Conservation (phyloP, 2,797 vertebrate species). For the Brotogeris chrysoptera region DNA sequence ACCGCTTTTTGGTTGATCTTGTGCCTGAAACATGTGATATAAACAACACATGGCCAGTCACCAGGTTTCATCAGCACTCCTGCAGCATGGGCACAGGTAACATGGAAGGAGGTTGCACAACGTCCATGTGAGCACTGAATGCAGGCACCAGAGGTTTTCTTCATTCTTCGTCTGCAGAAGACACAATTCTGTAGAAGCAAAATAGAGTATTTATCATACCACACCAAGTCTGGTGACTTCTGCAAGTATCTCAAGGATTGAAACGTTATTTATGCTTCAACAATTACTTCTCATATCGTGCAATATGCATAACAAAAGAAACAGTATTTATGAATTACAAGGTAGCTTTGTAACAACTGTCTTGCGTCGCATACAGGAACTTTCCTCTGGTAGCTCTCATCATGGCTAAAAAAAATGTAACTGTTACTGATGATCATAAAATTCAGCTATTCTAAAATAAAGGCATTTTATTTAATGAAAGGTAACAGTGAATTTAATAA, state of each 20-base stretch:
- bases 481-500: not conserved
- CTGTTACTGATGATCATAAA: not conserved
- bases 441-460: not conserved
- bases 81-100: constrained; percentile 94
- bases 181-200: constrained; percentile 77
- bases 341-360: not conserved
- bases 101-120: constrained; percentile 94
- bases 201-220: not conserved
- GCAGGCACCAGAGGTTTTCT: constrained; percentile 88
- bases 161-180: constrained; percentile 83
- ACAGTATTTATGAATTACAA: not conserved
- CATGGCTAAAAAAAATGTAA: not conserved
- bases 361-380: not conserved
- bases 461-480: not conserved
- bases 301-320: not conserved
- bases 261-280: not conserved
- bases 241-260: not conserved
- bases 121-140: constrained; percentile 94
- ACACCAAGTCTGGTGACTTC: not conserved
- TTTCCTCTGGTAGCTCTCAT: not conserved
- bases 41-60: constrained; percentile 95
- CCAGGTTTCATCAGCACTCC: constrained; percentile 93
- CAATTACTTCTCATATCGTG: not conserved
- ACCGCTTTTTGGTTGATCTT: constrained; percentile 86
- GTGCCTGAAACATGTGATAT: constrained; percentile 94